Percentiles rank a stretch among this genome's conserved stretches.
Evolutionary conservation across 2,888 invertebrate genomes (phyloP).

Genomic region (Plutella xylostella): DNA sequence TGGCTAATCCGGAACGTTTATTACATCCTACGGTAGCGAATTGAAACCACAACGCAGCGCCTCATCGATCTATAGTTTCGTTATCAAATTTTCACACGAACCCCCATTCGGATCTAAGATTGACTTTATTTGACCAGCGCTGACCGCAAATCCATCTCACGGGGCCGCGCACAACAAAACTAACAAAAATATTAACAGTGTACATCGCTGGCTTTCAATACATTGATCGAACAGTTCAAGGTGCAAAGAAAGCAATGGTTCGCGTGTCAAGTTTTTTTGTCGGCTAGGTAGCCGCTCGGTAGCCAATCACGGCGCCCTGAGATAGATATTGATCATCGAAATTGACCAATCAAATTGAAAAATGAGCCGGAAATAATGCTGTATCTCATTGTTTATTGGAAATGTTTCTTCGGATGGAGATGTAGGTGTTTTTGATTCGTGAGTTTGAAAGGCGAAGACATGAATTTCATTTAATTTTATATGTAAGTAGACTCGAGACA

Average conservation of each 20-base stretch:
- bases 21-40: conserved; percentile 65
- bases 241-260: conserved; percentile 37
- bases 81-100: conserved; percentile 70
- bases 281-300: conserved; percentile 44
- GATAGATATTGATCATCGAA: conserved; percentile 65
- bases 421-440: no score
- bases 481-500: no score
- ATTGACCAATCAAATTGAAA: conserved; percentile 68
- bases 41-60: conserved; percentile 61
- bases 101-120: conserved; percentile 51
- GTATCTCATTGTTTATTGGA: conserved; percentile 45
- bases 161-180: no score
- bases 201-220: conserved; percentile 60
- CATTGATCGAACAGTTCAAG: conserved; percentile 37
- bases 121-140: conserved; percentile 67
- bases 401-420: conserved; percentile 35
- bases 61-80: conserved; percentile 64
- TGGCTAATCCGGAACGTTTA: conserved; percentile 53
- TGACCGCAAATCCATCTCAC: conserved; percentile 56
- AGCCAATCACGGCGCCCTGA: conserved; percentile 60
- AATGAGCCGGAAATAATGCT: conserved; percentile 63
- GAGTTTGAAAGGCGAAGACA: no score
- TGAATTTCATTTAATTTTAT: no score
- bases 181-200: no score
- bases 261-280: conserved; percentile 23